Conservation (phyloP, 2,888 invertebrate genomes). For the Drosophila nigritarsus region DNA sequence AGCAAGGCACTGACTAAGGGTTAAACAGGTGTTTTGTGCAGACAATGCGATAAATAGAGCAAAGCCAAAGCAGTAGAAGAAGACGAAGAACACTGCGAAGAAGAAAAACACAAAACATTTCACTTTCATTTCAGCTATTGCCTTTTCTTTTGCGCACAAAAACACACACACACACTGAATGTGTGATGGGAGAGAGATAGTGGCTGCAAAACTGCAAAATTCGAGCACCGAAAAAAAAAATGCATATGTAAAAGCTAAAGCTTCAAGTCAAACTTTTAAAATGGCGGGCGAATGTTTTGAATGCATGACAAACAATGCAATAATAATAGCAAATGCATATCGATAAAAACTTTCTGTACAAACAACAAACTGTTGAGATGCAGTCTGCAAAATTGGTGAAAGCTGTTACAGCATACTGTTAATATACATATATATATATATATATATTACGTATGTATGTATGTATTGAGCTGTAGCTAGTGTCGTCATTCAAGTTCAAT, state of each 20-base stretch:
- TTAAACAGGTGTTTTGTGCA: conserved; percentile 47
- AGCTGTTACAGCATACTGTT: conserved; percentile 40
- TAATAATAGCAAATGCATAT: conserved; percentile 36
- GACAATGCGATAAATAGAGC: conserved; percentile 54
- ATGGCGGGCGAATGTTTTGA: conserved; percentile 58
- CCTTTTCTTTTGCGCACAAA: conserved; percentile 39
- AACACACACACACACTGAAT: conserved; percentile 8
- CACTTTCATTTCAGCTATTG: conserved; percentile 54
- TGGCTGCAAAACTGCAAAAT: conserved; percentile 23
- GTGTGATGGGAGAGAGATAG: conserved; percentile 17
- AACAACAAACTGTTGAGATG: conserved; percentile 72
- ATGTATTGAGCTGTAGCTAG: conserved; percentile 17
- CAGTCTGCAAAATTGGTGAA: conserved; percentile 60
- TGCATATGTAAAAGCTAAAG: conserved; percentile 48
- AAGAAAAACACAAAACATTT: conserved; percentile 42
- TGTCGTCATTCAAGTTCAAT: conserved; percentile 74
- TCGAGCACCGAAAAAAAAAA: conserved; percentile 19
- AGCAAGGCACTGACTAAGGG: conserved; percentile 17
- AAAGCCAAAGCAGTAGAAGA: conserved; percentile 45
- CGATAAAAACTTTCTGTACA: conserved; percentile 52
- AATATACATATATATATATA: neutral
- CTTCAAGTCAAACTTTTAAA: conserved; percentile 72
- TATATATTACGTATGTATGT: conserved; percentile 2
- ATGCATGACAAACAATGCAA: conserved; percentile 13
- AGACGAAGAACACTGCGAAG: conserved; percentile 27